Percentiles rank a stretch among this genome's conserved stretches.
These are phyloP conservation scores for Bungarus multicinctus DNA, from an alignment of 2,113 vertebrate species.

Conservation along the genomic window DNA sequence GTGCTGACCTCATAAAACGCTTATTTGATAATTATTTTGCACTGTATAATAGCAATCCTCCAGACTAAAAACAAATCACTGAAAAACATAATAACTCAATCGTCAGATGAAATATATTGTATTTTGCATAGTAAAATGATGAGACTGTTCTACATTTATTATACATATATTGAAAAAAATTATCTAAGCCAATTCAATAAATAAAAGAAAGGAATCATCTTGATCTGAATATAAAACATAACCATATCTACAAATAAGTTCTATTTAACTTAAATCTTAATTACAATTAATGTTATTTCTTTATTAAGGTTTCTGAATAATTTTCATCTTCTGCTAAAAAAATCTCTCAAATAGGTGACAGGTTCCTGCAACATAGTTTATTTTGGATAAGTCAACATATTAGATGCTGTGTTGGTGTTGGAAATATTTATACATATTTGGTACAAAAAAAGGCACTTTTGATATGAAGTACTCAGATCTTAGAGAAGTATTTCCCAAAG, in stretches of 20 bases:
- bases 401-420: neutral
- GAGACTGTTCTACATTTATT: neutral
- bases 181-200: neutral
- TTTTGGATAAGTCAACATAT: neutral
- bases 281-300: neutral
- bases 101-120: neutral
- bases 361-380: neutral
- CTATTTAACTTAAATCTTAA: neutral
- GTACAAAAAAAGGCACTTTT: neutral
- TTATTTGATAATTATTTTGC: neutral
- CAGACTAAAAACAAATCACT: neutral
- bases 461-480: neutral
- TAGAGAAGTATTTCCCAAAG: neutral
- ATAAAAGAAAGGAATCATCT: neutral
- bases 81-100: neutral
- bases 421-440: neutral
- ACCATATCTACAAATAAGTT: neutral
- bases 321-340: neutral
- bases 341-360: neutral
- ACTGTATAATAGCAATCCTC: neutral
- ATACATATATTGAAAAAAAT: neutral
- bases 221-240: neutral
- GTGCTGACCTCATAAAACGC: neutral
- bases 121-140: neutral
- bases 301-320: neutral